Conservation (phyloP, 2,113 vertebrate genomes). For the Nipponia nippon region DNA sequence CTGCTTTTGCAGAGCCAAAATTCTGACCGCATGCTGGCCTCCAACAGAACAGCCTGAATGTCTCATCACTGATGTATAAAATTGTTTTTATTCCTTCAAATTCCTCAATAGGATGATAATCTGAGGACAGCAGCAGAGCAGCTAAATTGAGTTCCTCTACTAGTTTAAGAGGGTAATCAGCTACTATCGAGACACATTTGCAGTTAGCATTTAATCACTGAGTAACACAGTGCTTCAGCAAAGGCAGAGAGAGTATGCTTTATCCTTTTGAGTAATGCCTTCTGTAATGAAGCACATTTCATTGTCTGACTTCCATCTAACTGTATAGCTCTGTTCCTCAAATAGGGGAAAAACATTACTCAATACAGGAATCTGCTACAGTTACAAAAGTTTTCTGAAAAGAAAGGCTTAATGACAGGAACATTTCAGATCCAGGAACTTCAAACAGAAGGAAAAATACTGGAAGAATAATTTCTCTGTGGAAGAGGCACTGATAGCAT, state of each 20-base stretch:
- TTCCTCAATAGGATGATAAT: background rate
- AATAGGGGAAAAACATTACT: background rate
- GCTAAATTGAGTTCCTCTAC: background rate
- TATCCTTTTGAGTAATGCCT: background rate
- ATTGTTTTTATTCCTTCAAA: conserved; percentile 21
- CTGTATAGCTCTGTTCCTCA: background rate
- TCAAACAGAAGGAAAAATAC: background rate
- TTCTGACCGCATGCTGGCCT: background rate
- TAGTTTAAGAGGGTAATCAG: background rate
- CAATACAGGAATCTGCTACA: background rate
- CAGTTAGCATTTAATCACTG: background rate
- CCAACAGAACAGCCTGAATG: background rate
- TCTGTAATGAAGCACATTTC: background rate
- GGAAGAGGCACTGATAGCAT: background rate
- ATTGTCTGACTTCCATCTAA: background rate
- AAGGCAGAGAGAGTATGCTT: background rate
- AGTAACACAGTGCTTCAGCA: background rate
- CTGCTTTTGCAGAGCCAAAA: conserved; percentile 22
- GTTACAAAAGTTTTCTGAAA: background rate
- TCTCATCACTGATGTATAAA: background rate
- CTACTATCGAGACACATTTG: background rate
- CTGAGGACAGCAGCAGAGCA: background rate
- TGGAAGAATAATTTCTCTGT: background rate
- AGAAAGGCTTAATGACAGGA: background rate
- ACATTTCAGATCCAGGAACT: background rate